Conservation (phyloP, 2,113 vertebrate species). For the Cochlearius cochlearius region DNA sequence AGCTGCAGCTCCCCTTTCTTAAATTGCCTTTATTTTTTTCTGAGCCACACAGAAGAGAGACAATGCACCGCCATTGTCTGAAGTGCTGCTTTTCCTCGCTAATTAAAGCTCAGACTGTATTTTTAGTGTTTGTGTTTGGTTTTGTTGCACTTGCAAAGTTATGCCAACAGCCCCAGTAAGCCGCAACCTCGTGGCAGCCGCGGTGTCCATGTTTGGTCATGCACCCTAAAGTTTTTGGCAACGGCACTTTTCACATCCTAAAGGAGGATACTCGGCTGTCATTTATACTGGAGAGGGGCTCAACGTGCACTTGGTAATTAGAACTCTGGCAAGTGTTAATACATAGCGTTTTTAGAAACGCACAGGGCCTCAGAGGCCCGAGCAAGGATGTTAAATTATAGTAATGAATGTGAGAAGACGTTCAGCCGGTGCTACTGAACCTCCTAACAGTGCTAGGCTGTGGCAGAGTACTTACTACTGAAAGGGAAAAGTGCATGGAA, state of each 20-base stretch:
- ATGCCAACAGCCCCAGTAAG: neutral
- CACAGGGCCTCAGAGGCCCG: neutral
- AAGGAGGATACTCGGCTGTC: neutral
- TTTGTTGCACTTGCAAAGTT: neutral
- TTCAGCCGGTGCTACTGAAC: neutral
- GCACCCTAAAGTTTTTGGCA: conserved; percentile 42
- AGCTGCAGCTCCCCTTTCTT: neutral
- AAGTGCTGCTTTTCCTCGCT: neutral
- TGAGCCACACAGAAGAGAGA: neutral
- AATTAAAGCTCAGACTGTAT: neutral
- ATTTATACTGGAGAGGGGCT: neutral
- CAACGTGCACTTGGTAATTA: neutral
- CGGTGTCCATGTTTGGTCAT: conserved; percentile 52
- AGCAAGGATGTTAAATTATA: neutral
- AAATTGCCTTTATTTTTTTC: neutral
- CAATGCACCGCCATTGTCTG: neutral
- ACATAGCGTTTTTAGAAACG: neutral
- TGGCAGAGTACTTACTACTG: neutral
- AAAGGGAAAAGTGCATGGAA: neutral
- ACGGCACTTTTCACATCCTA: neutral
- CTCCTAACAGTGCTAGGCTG: neutral
- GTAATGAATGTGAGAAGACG: accelerated
- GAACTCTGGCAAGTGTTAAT: neutral
- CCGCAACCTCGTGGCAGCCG: neutral
- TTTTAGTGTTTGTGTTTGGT: neutral